Percentiles rank a stretch among this genome's conserved stretches.
Conservation (phyloP, 1,140 invertebrate genomes). For the Bombus soroeensis region DNA sequence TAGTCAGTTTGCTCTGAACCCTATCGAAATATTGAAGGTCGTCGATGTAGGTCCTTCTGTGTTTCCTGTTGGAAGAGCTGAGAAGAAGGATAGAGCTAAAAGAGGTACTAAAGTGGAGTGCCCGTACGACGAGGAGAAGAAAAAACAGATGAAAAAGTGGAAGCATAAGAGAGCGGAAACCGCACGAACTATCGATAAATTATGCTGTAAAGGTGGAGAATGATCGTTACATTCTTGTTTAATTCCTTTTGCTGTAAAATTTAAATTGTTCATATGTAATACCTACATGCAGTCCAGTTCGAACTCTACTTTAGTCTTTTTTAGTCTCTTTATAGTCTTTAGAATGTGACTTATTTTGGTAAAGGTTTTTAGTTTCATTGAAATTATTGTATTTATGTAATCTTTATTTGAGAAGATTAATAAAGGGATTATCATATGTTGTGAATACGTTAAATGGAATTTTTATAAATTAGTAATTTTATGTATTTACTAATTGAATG, state of each 20-base stretch:
- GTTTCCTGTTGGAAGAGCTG: not conserved
- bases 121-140: slow-evolving; percentile 53
- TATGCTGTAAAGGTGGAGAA: slow-evolving; percentile 41
- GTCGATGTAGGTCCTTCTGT: slow-evolving; percentile 49
- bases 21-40: slow-evolving; percentile 69
- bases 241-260: too few species aligned
- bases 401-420: not conserved
- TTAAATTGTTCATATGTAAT: not conserved
- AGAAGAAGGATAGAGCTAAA: slow-evolving; percentile 4
- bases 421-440: too few species aligned
- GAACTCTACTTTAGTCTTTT: not conserved
- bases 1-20: slow-evolving; percentile 70
- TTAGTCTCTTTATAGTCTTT: too few species aligned
- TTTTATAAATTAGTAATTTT: too few species aligned
- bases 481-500: too few species aligned
- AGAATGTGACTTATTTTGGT: not conserved
- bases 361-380: not conserved
- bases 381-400: not conserved
- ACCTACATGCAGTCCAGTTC: not conserved
- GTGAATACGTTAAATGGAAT: too few species aligned
- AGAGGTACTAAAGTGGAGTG: slow-evolving; percentile 39
- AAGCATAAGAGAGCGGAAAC: slow-evolving; percentile 29
- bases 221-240: not conserved
- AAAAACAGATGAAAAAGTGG: slow-evolving; percentile 41
- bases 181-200: slow-evolving; percentile 43